Conservation (phyloP, 2,888 invertebrate species). For the Bimastos eiseni region DNA sequence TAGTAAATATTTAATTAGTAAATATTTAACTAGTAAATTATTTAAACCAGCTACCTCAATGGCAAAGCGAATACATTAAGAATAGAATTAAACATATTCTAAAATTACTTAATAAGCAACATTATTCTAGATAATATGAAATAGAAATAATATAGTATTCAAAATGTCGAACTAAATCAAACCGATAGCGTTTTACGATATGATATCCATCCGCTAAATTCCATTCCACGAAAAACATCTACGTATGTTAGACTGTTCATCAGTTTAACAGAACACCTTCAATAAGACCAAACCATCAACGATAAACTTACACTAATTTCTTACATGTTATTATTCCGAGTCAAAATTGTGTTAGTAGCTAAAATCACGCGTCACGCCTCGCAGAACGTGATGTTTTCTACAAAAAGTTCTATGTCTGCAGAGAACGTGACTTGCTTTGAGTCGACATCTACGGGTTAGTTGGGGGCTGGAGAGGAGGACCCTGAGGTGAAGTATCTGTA, state of each 20-base stretch:
- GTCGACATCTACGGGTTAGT: background rate
- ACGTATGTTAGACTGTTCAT: background rate
- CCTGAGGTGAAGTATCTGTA: slow-evolving; percentile 49
- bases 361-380: background rate
- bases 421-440: background rate
- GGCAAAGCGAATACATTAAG: background rate
- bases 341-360: background rate
- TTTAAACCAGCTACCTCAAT: background rate
- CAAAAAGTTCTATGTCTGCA: background rate
- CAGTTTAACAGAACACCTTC: background rate
- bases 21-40: too few species aligned
- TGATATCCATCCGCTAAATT: background rate
- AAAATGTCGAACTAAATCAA: background rate
- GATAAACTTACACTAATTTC: background rate
- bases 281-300: background rate
- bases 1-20: too few species aligned
- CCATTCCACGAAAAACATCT: background rate
- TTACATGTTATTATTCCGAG: background rate
- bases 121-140: too few species aligned
- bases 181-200: background rate
- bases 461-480: background rate
- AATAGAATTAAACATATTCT: background rate
- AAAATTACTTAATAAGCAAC: background rate
- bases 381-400: background rate
- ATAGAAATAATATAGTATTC: too few species aligned